Evolutionary conservation across 2,888 invertebrate genomes (phyloP).

Genomic region (Chelonus formosanus): DNA sequence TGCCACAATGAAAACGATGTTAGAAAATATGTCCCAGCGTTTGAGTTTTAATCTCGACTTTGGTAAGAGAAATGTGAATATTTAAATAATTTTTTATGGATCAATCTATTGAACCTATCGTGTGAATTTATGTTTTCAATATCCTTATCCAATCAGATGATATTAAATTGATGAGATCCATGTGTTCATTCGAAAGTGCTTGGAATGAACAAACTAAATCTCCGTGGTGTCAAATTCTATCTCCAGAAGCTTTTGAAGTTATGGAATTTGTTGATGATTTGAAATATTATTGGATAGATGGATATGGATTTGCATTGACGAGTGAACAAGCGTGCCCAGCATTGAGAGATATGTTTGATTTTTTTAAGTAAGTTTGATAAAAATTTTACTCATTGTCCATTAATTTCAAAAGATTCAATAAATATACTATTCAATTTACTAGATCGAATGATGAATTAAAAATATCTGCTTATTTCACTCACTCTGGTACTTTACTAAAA

Average conservation of each 20-base stretch:
- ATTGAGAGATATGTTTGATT: slow-evolving; percentile 75
- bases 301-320: slow-evolving; percentile 79
- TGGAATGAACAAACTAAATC: slow-evolving; percentile 74
- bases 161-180: slow-evolving; percentile 74
- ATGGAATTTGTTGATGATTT: slow-evolving; percentile 82
- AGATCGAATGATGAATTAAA: slow-evolving; percentile 57
- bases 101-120: slow-evolving; percentile 1
- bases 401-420: not conserved
- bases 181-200: slow-evolving; percentile 85
- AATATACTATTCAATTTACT: slow-evolving; percentile 1
- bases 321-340: slow-evolving; percentile 80
- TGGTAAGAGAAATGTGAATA: slow-evolving; percentile 43
- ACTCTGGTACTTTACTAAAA: slow-evolving; percentile 84
- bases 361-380: slow-evolving; percentile 69
- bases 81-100: slow-evolving; percentile 11
- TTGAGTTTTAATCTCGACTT: slow-evolving; percentile 69
- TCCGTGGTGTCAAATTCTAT: slow-evolving; percentile 83
- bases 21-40: slow-evolving; percentile 70
- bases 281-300: slow-evolving; percentile 83
- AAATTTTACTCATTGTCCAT: not conserved
- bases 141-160: slow-evolving; percentile 65
- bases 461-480: slow-evolving; percentile 78
- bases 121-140: no score
- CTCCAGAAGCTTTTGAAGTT: slow-evolving; percentile 70
- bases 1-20: slow-evolving; percentile 68